Evolutionary conservation across 2,888 invertebrate genomes (phyloP).

Genomic region (Lacanobia oleracea): DNA sequence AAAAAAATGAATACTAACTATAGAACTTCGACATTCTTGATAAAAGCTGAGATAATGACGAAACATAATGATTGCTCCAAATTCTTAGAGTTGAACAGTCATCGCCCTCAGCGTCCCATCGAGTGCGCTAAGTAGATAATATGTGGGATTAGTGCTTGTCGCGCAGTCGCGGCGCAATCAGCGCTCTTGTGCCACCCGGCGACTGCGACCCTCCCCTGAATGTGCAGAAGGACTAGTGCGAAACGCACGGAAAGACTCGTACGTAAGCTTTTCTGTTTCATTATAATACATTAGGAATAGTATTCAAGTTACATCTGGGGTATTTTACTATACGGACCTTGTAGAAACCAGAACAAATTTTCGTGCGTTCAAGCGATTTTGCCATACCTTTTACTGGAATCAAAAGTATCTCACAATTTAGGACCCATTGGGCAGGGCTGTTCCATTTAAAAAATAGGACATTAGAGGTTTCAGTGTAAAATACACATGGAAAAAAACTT

Average conservation of each 20-base stretch:
- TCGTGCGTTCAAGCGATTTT: too few relatives aligned
- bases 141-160: slow-evolving; percentile 68
- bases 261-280: not conserved
- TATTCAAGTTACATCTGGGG: too few relatives aligned
- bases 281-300: too few relatives aligned
- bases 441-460: too few relatives aligned
- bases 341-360: too few relatives aligned
- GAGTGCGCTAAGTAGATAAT: slow-evolving; percentile 67
- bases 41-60: not conserved
- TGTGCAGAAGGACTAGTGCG: slow-evolving; percentile 27
- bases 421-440: too few relatives aligned
- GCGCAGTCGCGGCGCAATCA: slow-evolving; percentile 71
- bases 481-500: too few relatives aligned
- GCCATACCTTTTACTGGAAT: too few relatives aligned
- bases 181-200: slow-evolving; percentile 65
- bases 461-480: too few relatives aligned
- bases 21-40: not conserved
- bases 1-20: too few relatives aligned
- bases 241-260: not conserved
- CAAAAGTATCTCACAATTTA: too few relatives aligned
- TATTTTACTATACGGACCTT: too few relatives aligned
- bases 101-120: slow-evolving; percentile 2
- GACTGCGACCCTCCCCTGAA: not conserved
- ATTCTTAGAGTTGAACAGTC: slow-evolving; percentile 14
- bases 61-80: slow-evolving; percentile 26